These are phyloP conservation scores for Pemphigus obesinymphae DNA, from an alignment of 1,140 invertebrate species.

Conservation along the genomic window DNA sequence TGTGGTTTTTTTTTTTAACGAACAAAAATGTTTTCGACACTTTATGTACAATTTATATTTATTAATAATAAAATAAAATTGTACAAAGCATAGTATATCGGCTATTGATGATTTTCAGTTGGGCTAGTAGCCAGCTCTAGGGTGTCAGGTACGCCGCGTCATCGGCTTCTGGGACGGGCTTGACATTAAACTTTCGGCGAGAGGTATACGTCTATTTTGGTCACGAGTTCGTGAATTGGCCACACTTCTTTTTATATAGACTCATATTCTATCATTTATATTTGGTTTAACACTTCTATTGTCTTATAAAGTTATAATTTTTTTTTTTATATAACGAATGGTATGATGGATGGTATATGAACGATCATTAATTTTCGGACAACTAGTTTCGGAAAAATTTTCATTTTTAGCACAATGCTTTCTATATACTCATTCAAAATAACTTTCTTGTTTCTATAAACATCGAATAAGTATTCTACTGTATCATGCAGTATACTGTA, in stretches of 20 bases:
- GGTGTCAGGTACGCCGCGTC: not conserved
- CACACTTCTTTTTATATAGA: not conserved
- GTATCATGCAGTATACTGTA: too few relatives aligned
- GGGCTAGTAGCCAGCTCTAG: not conserved
- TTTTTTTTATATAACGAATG: not conserved
- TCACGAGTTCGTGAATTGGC: constrained; percentile 22
- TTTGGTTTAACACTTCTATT: not conserved
- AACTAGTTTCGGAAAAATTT: not conserved
- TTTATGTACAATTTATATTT: too few relatives aligned
- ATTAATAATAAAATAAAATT: too few relatives aligned
- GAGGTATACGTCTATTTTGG: constrained; percentile 23
- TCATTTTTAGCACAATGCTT: not conserved
- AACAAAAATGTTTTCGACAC: too few relatives aligned
- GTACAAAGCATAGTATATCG: not conserved
- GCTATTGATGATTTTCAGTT: not conserved
- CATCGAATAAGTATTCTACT: too few relatives aligned
- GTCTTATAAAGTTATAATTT: too few relatives aligned
- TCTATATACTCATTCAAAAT: too few relatives aligned
- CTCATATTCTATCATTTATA: not conserved
- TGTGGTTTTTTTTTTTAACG: too few relatives aligned
- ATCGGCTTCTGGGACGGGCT: not conserved
- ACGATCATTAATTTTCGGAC: not conserved
- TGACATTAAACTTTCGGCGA: constrained; percentile 25
- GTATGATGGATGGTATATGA: not conserved
- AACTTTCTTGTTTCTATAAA: too few relatives aligned